Base-by-base conservation (phyloP, 2,888 invertebrate species). In the Papilio demoleus region DNA sequence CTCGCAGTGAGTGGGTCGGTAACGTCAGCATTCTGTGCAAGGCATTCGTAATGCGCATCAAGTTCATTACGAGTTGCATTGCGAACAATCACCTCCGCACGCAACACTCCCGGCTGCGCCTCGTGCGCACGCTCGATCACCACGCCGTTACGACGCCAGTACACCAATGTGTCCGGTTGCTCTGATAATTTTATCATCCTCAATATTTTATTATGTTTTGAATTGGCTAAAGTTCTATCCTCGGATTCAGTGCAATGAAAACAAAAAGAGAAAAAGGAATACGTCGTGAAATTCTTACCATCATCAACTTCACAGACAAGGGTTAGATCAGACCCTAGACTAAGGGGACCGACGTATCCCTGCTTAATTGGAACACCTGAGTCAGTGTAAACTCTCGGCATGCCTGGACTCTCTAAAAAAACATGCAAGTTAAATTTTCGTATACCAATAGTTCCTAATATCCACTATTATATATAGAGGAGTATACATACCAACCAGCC, bases 1-100 rank as follows among this genome's bases (percentile, higher is more conserved):
- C 83, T 81, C 0, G 83, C 79, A 2, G 73, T 74, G 4, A 86
- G 72, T 0, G 90, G 88, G 0, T 85, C 85, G 0, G 88, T 84
- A 65, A 90, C 86, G 63, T 91, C 90, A 19, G 88, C 81, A 68
- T 88, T 90, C 36, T 86, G 85, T 0, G 85, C 85, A 0, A 86
- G 67, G 66, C 90, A 91, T 63, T 87, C 87, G 70, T 87, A 90
- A 58, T 82, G 85, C 0, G 87, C 85, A 72, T 87, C 82, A 0
- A 86, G 76, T 2, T 91, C 89, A 6, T 71, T 76, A 0, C 90
- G 81, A 0, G 85, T 77, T 0, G 81, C 75, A 71, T 85, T 85
- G 12, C 47, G 68, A 14, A 85, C 75, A 45, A 68, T 78, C 45
- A 87, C 77, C 0, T 80, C 81, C 0, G 84, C 83, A 0, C 82